Percentiles rank a stretch among this genome's conserved stretches.
Conservation (phyloP, 2,113 vertebrate species). For the rat (Rattus norvegicus) region DNA sequence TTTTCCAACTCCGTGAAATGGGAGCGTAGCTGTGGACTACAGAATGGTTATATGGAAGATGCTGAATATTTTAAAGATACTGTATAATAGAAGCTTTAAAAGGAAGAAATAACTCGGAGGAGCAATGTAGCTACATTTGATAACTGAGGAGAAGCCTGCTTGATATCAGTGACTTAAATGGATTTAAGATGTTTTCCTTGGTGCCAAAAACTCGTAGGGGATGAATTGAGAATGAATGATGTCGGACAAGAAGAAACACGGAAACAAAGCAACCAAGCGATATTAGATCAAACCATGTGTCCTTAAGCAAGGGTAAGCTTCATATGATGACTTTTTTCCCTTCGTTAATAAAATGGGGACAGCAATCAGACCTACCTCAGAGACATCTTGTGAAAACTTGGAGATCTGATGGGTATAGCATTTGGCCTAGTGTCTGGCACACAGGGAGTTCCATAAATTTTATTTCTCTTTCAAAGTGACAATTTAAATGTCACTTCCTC, state of each 20-base stretch:
- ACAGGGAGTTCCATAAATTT: background rate
- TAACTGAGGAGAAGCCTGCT: background rate
- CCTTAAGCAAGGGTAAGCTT: background rate
- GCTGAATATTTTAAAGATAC: background rate
- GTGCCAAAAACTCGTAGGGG: background rate
- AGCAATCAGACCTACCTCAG: background rate
- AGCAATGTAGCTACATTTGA: background rate
- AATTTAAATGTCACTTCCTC: background rate
- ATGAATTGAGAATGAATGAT: rapidly evolving
- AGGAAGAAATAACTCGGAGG: background rate
- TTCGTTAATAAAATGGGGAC: background rate
- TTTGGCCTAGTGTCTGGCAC: background rate
- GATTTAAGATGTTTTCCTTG: background rate
- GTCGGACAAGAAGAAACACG: background rate
- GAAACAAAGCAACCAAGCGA: background rate
- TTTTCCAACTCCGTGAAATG: background rate
- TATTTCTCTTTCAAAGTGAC: conserved; percentile 20
- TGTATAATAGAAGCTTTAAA: background rate
- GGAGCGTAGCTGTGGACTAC: background rate
- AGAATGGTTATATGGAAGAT: background rate
- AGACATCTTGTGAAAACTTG: background rate
- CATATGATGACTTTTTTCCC: no score
- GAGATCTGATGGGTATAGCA: background rate
- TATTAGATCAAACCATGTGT: no score
- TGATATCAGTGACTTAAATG: background rate